Evolutionary conservation across 2,888 invertebrate species (phyloP).

Genomic region (Calephelis perditalis): DNA sequence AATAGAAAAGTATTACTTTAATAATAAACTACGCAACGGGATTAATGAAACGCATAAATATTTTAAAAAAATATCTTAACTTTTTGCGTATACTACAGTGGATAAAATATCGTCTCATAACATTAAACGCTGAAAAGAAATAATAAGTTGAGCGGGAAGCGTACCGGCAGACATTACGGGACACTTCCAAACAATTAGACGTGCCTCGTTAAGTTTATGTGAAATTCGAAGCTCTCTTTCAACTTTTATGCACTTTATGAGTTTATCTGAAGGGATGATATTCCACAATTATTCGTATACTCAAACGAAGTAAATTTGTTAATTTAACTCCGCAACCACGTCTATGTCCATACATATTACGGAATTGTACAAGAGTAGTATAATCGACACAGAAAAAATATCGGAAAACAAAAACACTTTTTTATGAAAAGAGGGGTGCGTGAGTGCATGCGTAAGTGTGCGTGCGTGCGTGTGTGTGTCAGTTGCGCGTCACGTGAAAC

Average conservation of each 20-base stretch:
- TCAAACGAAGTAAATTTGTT: slow-evolving; percentile 3
- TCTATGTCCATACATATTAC: no score
- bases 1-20: no score
- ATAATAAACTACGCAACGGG: no score
- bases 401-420: no score
- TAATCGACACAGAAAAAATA: no score
- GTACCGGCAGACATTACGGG: slow-evolving; percentile 42
- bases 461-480: no score
- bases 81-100: slow-evolving; percentile 29
- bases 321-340: no score
- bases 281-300: slow-evolving; percentile 14
- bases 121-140: slow-evolving; percentile 61
- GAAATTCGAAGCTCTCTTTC: slow-evolving; percentile 44
- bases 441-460: no score
- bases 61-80: slow-evolving; percentile 29
- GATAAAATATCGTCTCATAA: slow-evolving; percentile 67
- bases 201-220: slow-evolving; percentile 63
- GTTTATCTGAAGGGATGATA: slow-evolving; percentile 38
- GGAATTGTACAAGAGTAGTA: no score
- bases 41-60: no score
- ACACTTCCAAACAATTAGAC: slow-evolving; percentile 74
- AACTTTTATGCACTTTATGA: slow-evolving; percentile 50
- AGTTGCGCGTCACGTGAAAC: no score
- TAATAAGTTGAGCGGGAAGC: slow-evolving; percentile 46
- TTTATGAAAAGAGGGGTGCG: no score